Evolutionary conservation across 2,797 vertebrate genomes (phyloP), one percentile per base, ranked within the genome.

Genomic region (Periparus ater): DNA sequence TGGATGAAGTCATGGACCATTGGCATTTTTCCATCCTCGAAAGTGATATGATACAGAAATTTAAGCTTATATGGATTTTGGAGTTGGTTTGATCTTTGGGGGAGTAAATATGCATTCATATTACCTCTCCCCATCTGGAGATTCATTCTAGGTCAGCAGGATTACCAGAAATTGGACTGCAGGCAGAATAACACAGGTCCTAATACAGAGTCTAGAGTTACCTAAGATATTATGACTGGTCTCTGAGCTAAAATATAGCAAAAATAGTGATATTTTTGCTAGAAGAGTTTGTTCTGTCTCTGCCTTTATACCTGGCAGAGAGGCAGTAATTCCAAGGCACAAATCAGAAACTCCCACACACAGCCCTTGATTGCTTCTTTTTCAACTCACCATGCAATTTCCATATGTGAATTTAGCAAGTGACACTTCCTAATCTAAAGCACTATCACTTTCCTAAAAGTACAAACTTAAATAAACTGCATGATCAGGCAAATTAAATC

Each of bases 371-470:
- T 91, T 94, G 66, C 85, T 91, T 61, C 83, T 89, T 85, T 96
- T 88, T 92, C 93, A 94, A 93, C 70, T 96, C 76, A 27, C 89
- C 92, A 65, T 96, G 91, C 79, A 89, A 75, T 65, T 94, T 87
- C 95, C 89, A 94, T 92, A 96, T 92, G 93, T 96, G 95, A 91
- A 96, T 91, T 62, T 50, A 90, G 62, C 62, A 85, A 88, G 79
- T 79, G 87, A 72, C 91, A 84, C 92, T 93, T 93, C 71, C 91
- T 88, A 55, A 89, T 78, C 85, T 93, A 60, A 94, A 95, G 51
- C 48, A 55, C 73, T 78, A 66, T 68, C 72, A 30, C 66, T 72
- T 97, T 88, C 63, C 76, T 70, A 23, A 89, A 92, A 85, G 36
- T 50, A 91, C 17, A 75, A 72, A 36, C 63, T 95, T 83, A 91